Conservation (phyloP, 92 coral and sea anemone species). For the Plumapathes pennacea region DNA sequence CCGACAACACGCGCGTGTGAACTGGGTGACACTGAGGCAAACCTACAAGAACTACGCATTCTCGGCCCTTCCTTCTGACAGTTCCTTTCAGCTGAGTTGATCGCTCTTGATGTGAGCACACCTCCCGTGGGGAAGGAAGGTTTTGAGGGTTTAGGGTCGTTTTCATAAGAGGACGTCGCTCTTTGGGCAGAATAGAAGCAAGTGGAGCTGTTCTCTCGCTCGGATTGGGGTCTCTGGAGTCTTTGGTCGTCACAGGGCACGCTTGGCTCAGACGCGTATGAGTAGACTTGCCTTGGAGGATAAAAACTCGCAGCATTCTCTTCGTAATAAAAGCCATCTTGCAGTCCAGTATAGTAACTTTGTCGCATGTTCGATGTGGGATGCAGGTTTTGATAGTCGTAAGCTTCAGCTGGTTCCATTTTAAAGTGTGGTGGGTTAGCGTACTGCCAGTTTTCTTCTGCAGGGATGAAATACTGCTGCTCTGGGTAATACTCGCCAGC, state of each 20-base stretch:
- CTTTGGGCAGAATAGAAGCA: too few species aligned
- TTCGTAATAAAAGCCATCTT: not conserved
- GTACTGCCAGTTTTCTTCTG: constrained; percentile 13
- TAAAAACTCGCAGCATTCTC: constrained; percentile 4
- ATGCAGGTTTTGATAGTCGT: constrained; percentile 1
- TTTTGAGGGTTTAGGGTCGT: constrained; percentile 9
- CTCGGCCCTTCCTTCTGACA: too few species aligned
- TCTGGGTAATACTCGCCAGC: constrained; percentile 11
- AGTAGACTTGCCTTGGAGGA: constrained; percentile 8
- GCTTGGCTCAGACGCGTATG: constrained; percentile 1
- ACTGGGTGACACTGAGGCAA: constrained; percentile 43
- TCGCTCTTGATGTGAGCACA: constrained; percentile 5
- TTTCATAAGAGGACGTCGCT: too few species aligned
- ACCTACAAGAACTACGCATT: constrained; percentile 71
- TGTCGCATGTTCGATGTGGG: constrained; percentile 2
- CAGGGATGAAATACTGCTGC: constrained; percentile 28
- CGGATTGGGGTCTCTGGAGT: constrained; percentile 5
- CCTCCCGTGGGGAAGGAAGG: constrained; percentile 4
- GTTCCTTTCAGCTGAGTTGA: too few species aligned
- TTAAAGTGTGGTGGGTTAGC: constrained; percentile 5
- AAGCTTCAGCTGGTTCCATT: constrained; percentile 1
- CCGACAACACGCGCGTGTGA: constrained; percentile 34
- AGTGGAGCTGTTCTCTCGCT: constrained; percentile 7
- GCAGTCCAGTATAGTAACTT: not conserved
- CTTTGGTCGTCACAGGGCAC: constrained; percentile 31